A percentile compares a stretch with the other conserved stretches of the same genome.
These are phyloP conservation scores for Mareca penelope DNA, from an alignment of 2,797 vertebrate genomes.

Conservation along the genomic window DNA sequence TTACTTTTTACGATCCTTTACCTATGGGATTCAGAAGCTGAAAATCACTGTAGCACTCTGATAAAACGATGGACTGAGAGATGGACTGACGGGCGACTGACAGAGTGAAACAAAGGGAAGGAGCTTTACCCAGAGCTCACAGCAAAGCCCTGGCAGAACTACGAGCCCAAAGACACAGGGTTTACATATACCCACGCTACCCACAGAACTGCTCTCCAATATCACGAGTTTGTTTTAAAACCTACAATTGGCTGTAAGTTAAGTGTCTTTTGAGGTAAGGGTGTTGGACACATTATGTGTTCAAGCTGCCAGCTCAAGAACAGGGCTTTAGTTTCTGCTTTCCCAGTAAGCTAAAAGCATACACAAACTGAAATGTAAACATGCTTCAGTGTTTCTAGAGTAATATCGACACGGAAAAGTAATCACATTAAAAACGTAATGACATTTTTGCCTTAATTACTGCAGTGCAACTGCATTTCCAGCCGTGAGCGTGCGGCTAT, in stretches of 20 bases:
- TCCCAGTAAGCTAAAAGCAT: not conserved
- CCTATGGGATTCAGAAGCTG: not conserved
- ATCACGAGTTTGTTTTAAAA: not conserved
- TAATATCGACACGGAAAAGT: not conserved
- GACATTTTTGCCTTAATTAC: not conserved
- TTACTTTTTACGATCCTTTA: not conserved
- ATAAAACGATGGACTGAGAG: not conserved
- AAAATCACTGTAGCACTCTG: not conserved
- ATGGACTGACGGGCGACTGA: not conserved
- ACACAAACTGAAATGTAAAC: not conserved
- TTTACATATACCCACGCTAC: not conserved
- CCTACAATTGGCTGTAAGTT: not conserved
- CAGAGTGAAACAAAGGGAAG: not conserved
- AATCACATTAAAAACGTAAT: not conserved
- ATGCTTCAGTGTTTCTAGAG: not conserved
- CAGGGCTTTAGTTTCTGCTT: not conserved
- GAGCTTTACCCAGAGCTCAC: not conserved
- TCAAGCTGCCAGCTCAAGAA: not conserved
- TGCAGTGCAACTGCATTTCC: not conserved
- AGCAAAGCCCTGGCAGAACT: not conserved
- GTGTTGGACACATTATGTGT: accelerated
- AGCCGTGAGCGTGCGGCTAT: not conserved
- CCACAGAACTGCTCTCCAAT: accelerated
- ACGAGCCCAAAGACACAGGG: not conserved
- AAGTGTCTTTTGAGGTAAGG: not conserved